phyloP scores from a whole-genome alignment of 1,140 invertebrate species.

The Neotoxoptera formosana region DNA sequence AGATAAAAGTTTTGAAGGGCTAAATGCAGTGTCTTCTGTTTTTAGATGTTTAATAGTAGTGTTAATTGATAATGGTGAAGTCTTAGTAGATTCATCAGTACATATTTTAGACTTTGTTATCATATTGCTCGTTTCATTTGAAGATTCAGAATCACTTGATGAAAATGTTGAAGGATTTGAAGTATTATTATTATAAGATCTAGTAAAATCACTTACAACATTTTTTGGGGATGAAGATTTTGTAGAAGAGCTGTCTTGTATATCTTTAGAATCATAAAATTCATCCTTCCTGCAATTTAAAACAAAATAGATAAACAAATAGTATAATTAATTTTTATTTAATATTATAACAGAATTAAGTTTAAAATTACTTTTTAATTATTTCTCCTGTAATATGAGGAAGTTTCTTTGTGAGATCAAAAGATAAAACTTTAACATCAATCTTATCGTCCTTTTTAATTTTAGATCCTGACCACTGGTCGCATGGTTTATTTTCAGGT shows the following conservation, averaged over 20 bases:
- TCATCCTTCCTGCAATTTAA: neutral
- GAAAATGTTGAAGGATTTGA: neutral
- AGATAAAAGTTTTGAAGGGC: neutral
- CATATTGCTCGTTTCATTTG: neutral
- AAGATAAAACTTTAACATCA: constrained; percentile 36
- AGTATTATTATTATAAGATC: neutral
- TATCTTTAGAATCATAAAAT: neutral
- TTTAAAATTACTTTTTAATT: constrained; percentile 19
- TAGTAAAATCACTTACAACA: no score
- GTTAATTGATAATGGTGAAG: neutral
- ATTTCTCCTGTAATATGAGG: constrained; percentile 52
- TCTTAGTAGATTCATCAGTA: neutral
- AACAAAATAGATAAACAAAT: neutral
- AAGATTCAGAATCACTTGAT: constrained; percentile 26
- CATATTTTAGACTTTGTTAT: neutral
- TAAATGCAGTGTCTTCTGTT: neutral
- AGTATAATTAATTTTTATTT: neutral
- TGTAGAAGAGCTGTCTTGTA: neutral
- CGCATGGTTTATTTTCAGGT: constrained; percentile 9
- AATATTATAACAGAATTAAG: neutral
- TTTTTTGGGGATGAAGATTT: neutral
- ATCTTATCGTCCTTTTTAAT: constrained; percentile 41
- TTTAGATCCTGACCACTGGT: constrained; percentile 31
- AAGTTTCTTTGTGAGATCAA: constrained; percentile 51
- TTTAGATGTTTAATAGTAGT: neutral